Base-by-base conservation (phyloP, 2,113 vertebrate genomes). In the Nettapus auritus region DNA sequence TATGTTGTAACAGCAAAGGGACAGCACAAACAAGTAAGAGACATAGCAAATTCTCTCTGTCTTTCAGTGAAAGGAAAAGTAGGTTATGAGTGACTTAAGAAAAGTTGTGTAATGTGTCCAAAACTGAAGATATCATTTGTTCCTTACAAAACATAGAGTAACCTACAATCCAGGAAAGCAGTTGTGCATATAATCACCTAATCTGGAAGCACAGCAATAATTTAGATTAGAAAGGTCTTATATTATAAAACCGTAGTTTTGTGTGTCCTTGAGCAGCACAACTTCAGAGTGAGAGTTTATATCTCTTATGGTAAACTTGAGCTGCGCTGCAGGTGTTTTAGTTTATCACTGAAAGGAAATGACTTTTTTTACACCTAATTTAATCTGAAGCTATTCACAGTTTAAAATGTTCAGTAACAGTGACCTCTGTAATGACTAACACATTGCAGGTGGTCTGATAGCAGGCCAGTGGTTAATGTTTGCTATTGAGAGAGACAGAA, bases 341-440 rank as follows among this genome's bases (percentile, higher is more conserved):
- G 98, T 99, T 99, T 99, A 99, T 98, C 98, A 98, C 98, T 97
- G 97, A 98, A 98, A 99, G 99, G 99, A 99, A 99, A 99, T 99
- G 99, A 99, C 98, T 99, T 98, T 99, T 99, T 99, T 99, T 99
- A 99, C 99, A 99, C 99, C 99, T 99, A 99, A 99, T 99, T 99
- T 99, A 99, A 99, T 98, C 98, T 98, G 98, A 99, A 99, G 99
- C 99, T 99, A 99, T 99, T 99, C 98, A 98, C 98, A 98, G 98
- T 99, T 99, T 99, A 99, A 99, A 98, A 99, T 98, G 98, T 98
- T 98, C 98, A 91, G 98, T 98, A 99, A 98, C 98, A 97, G 97
- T 99, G 99, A 99, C 99, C 99, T 98, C 98, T 98, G 96, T 99
- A 99, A 99, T 99, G 98, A 98, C 98, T 99, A 98, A 98, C 99